These are phyloP conservation scores for Augochlorella aurata DNA, from an alignment of 2,888 invertebrate genomes.

Conservation along the genomic window DNA sequence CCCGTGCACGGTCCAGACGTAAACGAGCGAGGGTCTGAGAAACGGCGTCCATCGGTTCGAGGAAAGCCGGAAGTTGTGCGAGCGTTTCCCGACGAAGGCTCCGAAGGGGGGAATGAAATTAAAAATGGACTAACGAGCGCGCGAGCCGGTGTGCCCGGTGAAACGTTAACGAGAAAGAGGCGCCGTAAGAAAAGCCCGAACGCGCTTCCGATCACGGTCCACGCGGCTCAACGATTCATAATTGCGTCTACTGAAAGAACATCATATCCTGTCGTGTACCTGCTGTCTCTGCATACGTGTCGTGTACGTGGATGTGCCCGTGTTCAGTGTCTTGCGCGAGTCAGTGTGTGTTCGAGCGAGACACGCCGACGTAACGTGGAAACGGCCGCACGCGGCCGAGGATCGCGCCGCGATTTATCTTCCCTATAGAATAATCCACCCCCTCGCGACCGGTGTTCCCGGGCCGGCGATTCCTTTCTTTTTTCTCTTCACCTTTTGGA, in stretches of 20 bases:
- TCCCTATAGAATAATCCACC: not conserved
- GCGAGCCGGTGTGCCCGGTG: constrained; percentile 31
- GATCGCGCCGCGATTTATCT: constrained; percentile 26
- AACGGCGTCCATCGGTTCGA: not conserved
- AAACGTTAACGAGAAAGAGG: constrained; percentile 44
- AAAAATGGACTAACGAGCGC: constrained; percentile 51
- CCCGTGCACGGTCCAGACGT: not conserved
- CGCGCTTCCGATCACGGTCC: constrained; percentile 46
- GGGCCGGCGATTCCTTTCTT: not conserved
- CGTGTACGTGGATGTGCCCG: constrained; percentile 9
- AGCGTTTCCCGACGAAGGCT: not conserved
- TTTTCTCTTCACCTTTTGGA: not conserved
- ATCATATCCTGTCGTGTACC: constrained; percentile 28
- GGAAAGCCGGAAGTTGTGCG: not conserved
- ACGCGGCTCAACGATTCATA: constrained; percentile 43
- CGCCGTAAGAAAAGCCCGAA: constrained; percentile 41
- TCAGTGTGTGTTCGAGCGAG: not conserved
- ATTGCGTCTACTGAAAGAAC: constrained; percentile 58
- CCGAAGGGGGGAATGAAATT: constrained; percentile 39
- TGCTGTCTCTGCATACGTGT: constrained; percentile 23
- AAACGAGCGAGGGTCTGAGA: not conserved
- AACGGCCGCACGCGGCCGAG: constrained; percentile 9
- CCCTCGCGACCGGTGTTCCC: constrained; percentile 23
- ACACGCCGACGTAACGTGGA: constrained; percentile 13
- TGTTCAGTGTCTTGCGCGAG: not conserved